A percentile compares a stretch with the other conserved stretches of the same genome.
These are phyloP conservation scores for Odontamblyopus lacepedii DNA, from an alignment of 2,797 vertebrate species.

Conservation along the genomic window DNA sequence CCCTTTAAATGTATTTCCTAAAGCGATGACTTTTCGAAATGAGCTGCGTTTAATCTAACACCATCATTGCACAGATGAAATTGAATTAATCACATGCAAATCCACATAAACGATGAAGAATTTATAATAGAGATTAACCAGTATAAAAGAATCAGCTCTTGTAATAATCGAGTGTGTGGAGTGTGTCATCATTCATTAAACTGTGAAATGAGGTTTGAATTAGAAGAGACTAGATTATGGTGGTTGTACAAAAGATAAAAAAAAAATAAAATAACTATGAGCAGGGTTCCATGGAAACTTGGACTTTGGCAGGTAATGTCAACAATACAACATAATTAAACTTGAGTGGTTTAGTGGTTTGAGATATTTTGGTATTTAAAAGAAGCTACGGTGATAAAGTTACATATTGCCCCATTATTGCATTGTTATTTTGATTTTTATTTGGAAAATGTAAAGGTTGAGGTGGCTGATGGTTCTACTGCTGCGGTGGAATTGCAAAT, in stretches of 20 bases:
- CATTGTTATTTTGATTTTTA: not conserved
- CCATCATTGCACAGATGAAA: constrained; percentile 3
- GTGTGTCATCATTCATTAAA: constrained; percentile 13
- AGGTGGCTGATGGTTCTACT: too few relatives aligned
- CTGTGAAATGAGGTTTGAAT: not conserved
- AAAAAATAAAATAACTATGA: not conserved
- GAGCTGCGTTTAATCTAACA: constrained; percentile 8
- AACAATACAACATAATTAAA: not conserved
- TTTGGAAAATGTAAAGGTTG: not conserved
- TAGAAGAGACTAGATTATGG: not conserved
- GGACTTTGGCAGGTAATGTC: not conserved
- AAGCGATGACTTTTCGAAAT: not conserved
- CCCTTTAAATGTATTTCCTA: constrained; percentile 1
- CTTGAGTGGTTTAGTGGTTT: too few relatives aligned
- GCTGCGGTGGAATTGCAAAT: too few relatives aligned
- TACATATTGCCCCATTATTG: too few relatives aligned
- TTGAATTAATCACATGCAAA: constrained; percentile 13
- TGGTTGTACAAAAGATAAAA: not conserved
- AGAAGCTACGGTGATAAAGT: too few relatives aligned
- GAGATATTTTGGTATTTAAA: too few relatives aligned
- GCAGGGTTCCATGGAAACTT: not conserved
- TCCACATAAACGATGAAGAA: constrained; percentile 12
- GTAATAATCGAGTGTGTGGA: constrained; percentile 8
- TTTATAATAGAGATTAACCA: constrained; percentile 10
- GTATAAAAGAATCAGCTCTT: constrained; percentile 7